Percentiles rank a stretch among this genome's conserved stretches.
phyloP scores from a whole-genome alignment of 2,888 invertebrate genomes.

The Eumacrocentrus americanus region DNA sequence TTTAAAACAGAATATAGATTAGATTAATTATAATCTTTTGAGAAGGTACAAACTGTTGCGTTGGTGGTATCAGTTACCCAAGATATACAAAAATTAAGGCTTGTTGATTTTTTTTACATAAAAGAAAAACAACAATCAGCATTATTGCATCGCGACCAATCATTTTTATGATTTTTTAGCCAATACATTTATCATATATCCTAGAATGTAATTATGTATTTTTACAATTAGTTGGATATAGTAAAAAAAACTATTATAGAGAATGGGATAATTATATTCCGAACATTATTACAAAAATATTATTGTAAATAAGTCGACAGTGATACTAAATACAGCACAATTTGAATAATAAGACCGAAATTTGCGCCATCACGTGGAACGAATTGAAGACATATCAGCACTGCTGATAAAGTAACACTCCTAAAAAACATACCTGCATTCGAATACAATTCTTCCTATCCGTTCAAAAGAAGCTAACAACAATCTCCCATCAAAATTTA shows the following conservation, averaged over 20 bases:
- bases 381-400: too few relatives aligned
- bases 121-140: not conserved
- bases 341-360: too few relatives aligned
- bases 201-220: too few relatives aligned
- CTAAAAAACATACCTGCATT: not conserved
- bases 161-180: not conserved
- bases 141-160: not conserved
- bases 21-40: constrained; percentile 8
- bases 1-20: constrained; percentile 22
- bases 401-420: too few relatives aligned
- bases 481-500: not conserved
- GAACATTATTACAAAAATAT: too few relatives aligned
- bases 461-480: not conserved
- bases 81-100: constrained; percentile 10
- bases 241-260: not conserved
- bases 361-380: too few relatives aligned
- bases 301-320: too few relatives aligned
- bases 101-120: not conserved
- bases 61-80: constrained; percentile 41
- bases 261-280: not conserved
- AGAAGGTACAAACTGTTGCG: constrained; percentile 32
- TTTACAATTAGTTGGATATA: too few relatives aligned
- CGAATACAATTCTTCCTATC: not conserved
- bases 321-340: too few relatives aligned
- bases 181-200: not conserved